Base-by-base conservation (phyloP, 2,113 vertebrate species). In the Chloropsis hardwickii region DNA sequence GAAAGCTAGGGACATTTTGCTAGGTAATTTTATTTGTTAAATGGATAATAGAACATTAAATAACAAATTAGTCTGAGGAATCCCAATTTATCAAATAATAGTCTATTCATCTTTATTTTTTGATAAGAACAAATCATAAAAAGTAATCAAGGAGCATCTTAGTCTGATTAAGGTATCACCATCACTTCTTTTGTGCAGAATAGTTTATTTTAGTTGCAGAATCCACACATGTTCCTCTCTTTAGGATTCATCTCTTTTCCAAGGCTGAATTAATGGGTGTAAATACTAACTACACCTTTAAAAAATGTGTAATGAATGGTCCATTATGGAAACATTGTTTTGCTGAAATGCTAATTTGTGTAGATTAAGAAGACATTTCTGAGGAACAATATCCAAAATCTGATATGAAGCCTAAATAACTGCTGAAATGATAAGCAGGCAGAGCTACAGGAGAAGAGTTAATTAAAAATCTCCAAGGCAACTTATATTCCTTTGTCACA, bases 391-490 rank as follows among this genome's bases (percentile, higher is more conserved):
- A 96, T 88, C 95, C 93, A 90, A 93, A 95, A 97, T 96, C 97
- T 96, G 95, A 97, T 95, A 89, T 74, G 92, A 96, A 93, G 72
- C 94, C 95, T 94, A 96, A 97, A 97, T 97, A 97, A 95, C 91
- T 88, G 64, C 88, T 86, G 88, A 97, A 78, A 92, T 90, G 97
- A 97, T 97, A 97, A 97, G 97, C 95, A 90, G 94, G 90, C 95
- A 95, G 88, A 56, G 90, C 92, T 97, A 95, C 78, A 84, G 93
- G 88, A 97, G 95, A 97, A 95, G 96, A 97, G 96, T 97, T 97
- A 97, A 97, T 97, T 97, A 97, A 97, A 97, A 97, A 97, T 97
- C 97, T 97, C 97, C 97, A 96, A 92, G 97, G 97, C 94, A 97
- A 97, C 97, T 97, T 96, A 83, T 95, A 95, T 93, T 96, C 94